These are phyloP conservation scores for Oreocharis arfaki DNA, from an alignment of 2,113 vertebrate genomes.

Conservation along the genomic window DNA sequence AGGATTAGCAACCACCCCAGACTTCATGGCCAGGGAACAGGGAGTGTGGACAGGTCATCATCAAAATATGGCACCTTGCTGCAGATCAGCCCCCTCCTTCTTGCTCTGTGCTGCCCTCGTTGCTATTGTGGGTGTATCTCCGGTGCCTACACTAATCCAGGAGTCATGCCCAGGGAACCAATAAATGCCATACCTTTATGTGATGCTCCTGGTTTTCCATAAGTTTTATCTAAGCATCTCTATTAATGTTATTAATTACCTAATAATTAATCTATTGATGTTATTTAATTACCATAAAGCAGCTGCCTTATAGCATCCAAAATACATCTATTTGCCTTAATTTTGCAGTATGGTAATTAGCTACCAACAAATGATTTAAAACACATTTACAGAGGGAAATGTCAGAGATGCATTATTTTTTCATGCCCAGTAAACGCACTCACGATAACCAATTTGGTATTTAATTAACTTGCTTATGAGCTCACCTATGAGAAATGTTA, in stretches of 20 bases:
- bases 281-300: slow-evolving; percentile 15
- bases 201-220: neutral
- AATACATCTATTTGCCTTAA: slow-evolving; percentile 18
- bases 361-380: neutral
- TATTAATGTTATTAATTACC: neutral
- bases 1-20: neutral
- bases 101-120: neutral
- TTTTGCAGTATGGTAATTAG: slow-evolving; percentile 20
- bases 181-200: neutral
- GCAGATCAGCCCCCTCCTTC: neutral
- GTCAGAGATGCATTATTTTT: neutral
- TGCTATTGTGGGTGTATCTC: neutral
- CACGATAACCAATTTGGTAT: neutral
- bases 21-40: neutral
- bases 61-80: neutral
- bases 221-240: neutral
- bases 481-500: slow-evolving; percentile 32
- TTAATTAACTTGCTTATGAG: slow-evolving; percentile 30
- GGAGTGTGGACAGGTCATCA: neutral
- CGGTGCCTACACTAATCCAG: neutral
- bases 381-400: slow-evolving; percentile 20
- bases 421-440: neutral
- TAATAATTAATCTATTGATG: neutral
- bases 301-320: neutral
- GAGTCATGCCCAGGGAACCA: neutral